Evolutionary conservation across 2,797 vertebrate genomes (phyloP).

Genomic region (Botia almorhae): DNA sequence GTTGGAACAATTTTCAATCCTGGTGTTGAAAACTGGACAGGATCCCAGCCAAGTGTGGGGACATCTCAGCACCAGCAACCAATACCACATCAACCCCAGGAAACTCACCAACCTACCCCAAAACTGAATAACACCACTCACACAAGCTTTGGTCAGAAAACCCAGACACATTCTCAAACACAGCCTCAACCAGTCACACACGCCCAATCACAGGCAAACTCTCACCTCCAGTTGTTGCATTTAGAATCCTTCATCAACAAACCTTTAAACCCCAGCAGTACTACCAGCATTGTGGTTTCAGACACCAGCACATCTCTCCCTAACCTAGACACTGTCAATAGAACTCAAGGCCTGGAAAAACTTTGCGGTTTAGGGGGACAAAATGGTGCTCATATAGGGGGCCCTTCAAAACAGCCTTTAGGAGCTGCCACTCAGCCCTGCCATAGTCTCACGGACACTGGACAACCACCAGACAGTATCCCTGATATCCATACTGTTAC

Average conservation of each 20-base stretch:
- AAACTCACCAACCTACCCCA: slow-evolving; percentile 41
- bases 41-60: slow-evolving; percentile 64
- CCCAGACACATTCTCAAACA: slow-evolving; percentile 64
- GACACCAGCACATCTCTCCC: slow-evolving; percentile 62
- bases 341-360: slow-evolving; percentile 70
- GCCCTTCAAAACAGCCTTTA: slow-evolving; percentile 65
- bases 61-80: slow-evolving; percentile 58
- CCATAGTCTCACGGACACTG: slow-evolving; percentile 73
- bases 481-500: slow-evolving; percentile 91
- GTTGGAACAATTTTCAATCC: slow-evolving; percentile 63
- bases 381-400: slow-evolving; percentile 62
- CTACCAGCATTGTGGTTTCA: slow-evolving; percentile 62
- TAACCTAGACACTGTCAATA: slow-evolving; percentile 54
- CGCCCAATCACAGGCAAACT: slow-evolving; percentile 54
- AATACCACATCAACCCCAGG: slow-evolving; percentile 59
- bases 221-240: slow-evolving; percentile 69
- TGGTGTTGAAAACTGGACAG: slow-evolving; percentile 73
- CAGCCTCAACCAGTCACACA: slow-evolving; percentile 63
- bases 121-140: slow-evolving; percentile 44
- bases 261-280: slow-evolving; percentile 60
- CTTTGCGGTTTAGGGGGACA: slow-evolving; percentile 69
- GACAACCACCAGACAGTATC: slow-evolving; percentile 72
- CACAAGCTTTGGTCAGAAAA: slow-evolving; percentile 61
- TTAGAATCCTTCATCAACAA: slow-evolving; percentile 73
- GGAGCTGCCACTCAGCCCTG: slow-evolving; percentile 68